Evolutionary conservation across 2,888 invertebrate genomes (phyloP), one percentile per base, ranked within the genome.

Genomic region (Mamestra brassicae): DNA sequence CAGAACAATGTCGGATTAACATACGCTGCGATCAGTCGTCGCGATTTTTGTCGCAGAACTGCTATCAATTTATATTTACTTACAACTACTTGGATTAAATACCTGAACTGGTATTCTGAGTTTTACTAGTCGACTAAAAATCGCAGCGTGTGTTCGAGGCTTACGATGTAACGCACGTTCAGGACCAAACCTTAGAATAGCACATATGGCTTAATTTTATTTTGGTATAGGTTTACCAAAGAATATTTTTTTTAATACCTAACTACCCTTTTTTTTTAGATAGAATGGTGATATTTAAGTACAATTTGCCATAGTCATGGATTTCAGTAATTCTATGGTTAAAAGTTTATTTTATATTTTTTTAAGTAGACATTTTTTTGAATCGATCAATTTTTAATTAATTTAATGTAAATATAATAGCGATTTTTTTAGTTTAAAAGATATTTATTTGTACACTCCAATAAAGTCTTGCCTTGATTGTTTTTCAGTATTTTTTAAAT

Each of bases 241-340:
- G 93, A 93, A 82, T 86, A 83, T 87, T 88, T 82, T 82, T 87
- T 87, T 87, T 90, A 80, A 83, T 74, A 80, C 71, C 75, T 83
- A 75, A 67, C n/a, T 52, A 62, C 60, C 80, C 76, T 62, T 10
- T 67, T 84, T 84, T 83, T 89, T 86, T 87, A 82, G 87, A 74
- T 85, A 82, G 80, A 88, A 90, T 84, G 86, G 93, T 93, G 93
- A 93, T 93, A 92, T 85, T 83, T 89, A 93, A 94, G 94, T 94
- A 94, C 94, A 94, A 94, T 93, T 80, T 88, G 85, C 92, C 93
- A 92, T 92, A 91, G 89, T 88, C 83, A 83, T 88, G 80, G 84
- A 89, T 89, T 89, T 87, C 87, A 85, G 87, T 86, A 83, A 87
- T 78, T 62, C 83, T 85, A 81, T 88, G 88, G 89, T 81, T 78